Evolutionary conservation across 2,797 vertebrate species (phyloP), one percentile per base, ranked within the genome.

Genomic region (Centroberyx gerrardi): DNA sequence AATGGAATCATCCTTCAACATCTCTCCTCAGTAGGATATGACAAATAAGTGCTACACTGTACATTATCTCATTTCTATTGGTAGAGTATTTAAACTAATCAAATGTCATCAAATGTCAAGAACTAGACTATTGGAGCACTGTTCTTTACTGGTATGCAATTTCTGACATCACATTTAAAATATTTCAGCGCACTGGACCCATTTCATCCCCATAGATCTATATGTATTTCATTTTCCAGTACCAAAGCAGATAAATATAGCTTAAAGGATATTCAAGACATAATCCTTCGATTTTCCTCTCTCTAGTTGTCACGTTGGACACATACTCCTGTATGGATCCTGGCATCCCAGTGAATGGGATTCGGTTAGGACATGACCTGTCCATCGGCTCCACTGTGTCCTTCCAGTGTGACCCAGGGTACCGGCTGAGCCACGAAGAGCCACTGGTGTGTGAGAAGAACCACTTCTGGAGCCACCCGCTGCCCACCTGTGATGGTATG

Each of bases 291-390:
- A 8, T 61, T 51, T 36, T 75, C 12, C 40, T 78, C 53, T 61
- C 27, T 77, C 7, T 46, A 99, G 97, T 97, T 91, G 97, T 99
- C 64, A 98, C 97, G n/a, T 92, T 99, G 82, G 98, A 99, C 82
- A 99, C 97, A 0, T 98, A 97, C 73, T 99, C 98, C 42, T 99
- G 98, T 65, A 93, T 99, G 94, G 98, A 99, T 84, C 98, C 98
- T 31, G 98, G 98, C 0, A 98, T 99, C 81, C 98, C 98, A 8
- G 97, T 99, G 8, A 98, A 99, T 36, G 98, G 98, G 2, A 83
- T 80, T 5, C 96, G 98, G 44, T 94, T 97, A 5, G 96, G 96
- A 65, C 96, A 98, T n/a, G 97, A 99, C 76, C 96, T 99, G 79
- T 97, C 97, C 49, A 99, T 99, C 42, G 97, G 98, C 38, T 97